Base-by-base conservation (phyloP, 2,113 vertebrate species). In the Odontophorus gujanensis region DNA sequence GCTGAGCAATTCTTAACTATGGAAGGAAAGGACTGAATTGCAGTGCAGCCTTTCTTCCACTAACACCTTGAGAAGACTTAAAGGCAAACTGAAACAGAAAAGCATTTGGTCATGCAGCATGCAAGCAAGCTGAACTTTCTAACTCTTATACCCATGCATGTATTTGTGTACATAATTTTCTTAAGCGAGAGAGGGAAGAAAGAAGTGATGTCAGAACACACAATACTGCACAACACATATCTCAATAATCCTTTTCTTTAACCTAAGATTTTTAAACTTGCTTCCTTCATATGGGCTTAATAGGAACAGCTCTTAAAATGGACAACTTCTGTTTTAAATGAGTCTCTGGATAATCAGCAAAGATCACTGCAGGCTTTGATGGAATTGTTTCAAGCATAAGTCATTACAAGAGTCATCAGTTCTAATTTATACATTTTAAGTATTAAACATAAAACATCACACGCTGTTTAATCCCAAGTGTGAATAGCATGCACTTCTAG, bases 1-100 rank as follows among this genome's bases (percentile, higher is more conserved):
- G 85, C 87, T 85, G 51, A 92, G 76, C 80, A 62, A 83, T 77
- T 76, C 76, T 66, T 45, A 80, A 59, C 90, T 50, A 45, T 6
- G 63, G 87, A 75, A 63, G 43, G 91, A 66, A 12, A 92, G 92
- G 75, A 38, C 3, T 4, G 59, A 57, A 66, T 38, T 25, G 85
- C 95, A 94, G 74, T 62, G 20, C 14, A 90, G 87, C 68, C 85
- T 87, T 96, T 93, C 91, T 95, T 42, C 79, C 80, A 25, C 36
- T 73, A 5, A 63, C 48, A 73, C 48, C 79, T 68, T 3, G 3
- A 63, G 79, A 85, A 42, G 76, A 38, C 9, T 55, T 9, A 18
- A 85, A 81, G 42, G 72, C 71, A 92, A 95, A 93, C 15, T 4
- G 11, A 71, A 45, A 73, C 50, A 9, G 82, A 79, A 91, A 90